Base-by-base conservation (phyloP, 2,113 vertebrate genomes). In the Neolamprologus cancellatus region DNA sequence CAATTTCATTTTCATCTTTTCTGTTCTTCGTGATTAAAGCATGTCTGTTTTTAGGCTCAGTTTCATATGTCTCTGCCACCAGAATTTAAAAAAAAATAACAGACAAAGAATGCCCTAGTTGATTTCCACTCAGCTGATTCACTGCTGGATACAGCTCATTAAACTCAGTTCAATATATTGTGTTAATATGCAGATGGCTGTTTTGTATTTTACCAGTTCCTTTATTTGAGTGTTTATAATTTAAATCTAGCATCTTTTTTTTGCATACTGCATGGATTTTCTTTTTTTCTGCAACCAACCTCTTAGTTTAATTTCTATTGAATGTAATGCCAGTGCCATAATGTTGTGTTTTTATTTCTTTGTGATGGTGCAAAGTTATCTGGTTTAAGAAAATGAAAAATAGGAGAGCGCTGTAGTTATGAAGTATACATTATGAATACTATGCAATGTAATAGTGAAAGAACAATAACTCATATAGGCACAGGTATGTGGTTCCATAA, bases 331-430 rank as follows among this genome's bases (percentile, higher is more conserved):
- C 39, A 85, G 78, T 2, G 34, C 76, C 41, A 54, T 79, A 83
- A 20, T 64, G 59, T 53, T 48, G 39, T 66, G 84, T 90, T 89
- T 59, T 84, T 83, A 83, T 71, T 54, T 32, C 30, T 74, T 10
- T 83, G 9, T 79, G 57, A 4, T n/a, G 25, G 41, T 46, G 5
- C 83, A 83, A 82, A 50, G 23, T 88, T 78, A 76, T 17, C 12
- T 54, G 79, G 82, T 61, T 53, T 36, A 81, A 84, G 71, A 78
- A 57, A 82, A 78, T 57, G 88, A 53, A 84, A 88, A 92, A 86
- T 93, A 78, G 87, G 88, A 85, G 69, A 44, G 66, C 30, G 87
- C 5, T 87, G 50, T 78, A 87, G 87, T 89, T 88, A 89, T 87
- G 84, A 74, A 79, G 74, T 25, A 54, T 52, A 46, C 13, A 79